Evolutionary conservation across 2,797 vertebrate species (phyloP).

Genomic region (Crocidura indochinensis): DNA sequence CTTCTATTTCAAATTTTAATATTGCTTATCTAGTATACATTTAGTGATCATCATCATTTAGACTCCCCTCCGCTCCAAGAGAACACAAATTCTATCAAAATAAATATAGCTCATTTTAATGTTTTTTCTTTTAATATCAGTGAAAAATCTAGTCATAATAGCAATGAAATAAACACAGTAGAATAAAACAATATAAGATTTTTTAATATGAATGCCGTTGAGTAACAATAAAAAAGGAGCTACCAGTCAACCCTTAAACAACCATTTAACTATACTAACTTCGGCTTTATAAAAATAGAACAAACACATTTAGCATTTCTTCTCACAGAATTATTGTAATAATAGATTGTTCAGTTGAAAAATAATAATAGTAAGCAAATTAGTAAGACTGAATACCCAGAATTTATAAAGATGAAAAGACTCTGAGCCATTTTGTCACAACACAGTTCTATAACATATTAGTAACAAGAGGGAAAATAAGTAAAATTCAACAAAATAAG

Average conservation of each 20-base stretch:
- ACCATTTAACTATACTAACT: background rate
- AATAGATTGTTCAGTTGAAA: background rate
- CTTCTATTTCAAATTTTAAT: background rate
- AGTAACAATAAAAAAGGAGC: background rate
- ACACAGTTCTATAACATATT: conserved; percentile 22
- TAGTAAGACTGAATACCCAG: background rate
- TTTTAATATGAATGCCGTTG: background rate
- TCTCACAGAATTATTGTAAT: background rate
- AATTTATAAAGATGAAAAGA: background rate
- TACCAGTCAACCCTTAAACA: background rate
- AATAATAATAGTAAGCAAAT: conserved; percentile 10
- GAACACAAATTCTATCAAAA: background rate
- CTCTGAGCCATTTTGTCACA: background rate
- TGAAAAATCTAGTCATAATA: background rate
- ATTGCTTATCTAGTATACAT: background rate
- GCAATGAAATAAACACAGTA: background rate
- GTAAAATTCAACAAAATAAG: background rate
- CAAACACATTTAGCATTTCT: background rate
- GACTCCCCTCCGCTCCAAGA: background rate
- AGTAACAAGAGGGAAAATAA: background rate
- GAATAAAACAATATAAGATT: background rate
- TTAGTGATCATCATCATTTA: background rate
- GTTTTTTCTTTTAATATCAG: background rate
- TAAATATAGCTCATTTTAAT: background rate
- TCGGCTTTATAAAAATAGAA: background rate